Conservation (phyloP, 92 coral and sea anemone genomes). For the Parazoanthus darwini region DNA sequence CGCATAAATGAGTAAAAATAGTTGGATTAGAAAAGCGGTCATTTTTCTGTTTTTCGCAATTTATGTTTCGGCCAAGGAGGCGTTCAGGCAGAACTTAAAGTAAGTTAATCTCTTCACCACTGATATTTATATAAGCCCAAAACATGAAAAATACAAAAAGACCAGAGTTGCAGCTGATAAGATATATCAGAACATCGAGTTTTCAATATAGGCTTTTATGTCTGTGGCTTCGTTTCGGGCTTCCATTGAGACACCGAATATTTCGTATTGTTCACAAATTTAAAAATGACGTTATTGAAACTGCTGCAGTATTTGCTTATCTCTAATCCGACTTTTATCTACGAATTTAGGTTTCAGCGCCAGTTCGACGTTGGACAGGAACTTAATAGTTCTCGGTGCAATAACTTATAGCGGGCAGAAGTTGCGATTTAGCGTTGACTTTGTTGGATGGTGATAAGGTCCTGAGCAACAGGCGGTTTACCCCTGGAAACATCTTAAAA, state of each 20-base stretch:
- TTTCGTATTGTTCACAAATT: not conserved
- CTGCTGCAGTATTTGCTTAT: conserved; percentile 18
- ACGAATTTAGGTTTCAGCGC: not conserved
- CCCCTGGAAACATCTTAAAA: not conserved
- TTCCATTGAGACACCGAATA: not conserved
- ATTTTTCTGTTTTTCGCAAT: not conserved
- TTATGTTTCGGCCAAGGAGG: not conserved
- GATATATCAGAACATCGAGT: not conserved
- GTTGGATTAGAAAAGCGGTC: not conserved
- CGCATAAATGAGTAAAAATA: not conserved
- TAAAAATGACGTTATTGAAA: conserved; percentile 13
- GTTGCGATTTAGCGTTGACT: not conserved
- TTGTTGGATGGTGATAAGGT: not conserved
- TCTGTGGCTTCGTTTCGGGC: not conserved
- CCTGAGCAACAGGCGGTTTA: not conserved
- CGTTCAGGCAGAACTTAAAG: not conserved
- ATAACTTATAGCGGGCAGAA: not conserved
- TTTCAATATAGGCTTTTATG: not conserved
- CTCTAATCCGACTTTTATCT: conserved; percentile 31
- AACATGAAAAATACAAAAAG: not conserved
- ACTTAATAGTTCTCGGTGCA: not conserved
- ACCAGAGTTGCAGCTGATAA: not conserved
- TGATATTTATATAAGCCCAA: conserved; percentile 26
- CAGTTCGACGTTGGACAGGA: no score
- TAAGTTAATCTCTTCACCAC: conserved; percentile 16